Percentiles rank a stretch among this genome's conserved stretches.
phyloP scores from a whole-genome alignment of 2,113 vertebrate genomes.

The Pica pica region DNA sequence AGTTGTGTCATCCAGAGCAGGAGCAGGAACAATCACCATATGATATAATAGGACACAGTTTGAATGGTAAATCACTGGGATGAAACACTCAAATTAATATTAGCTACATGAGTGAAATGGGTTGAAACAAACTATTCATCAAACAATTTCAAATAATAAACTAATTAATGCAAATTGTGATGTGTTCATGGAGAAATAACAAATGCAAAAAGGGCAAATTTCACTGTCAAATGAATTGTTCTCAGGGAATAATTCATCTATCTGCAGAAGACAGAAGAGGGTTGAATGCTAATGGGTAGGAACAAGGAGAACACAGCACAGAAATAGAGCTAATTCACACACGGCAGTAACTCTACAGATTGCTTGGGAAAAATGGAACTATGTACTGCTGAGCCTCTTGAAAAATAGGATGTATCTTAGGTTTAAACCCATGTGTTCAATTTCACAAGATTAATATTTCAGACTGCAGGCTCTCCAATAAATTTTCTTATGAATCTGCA shows the following conservation, averaged over 20 bases:
- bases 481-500: background rate
- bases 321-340: background rate
- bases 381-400: background rate
- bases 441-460: background rate
- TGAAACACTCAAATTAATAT: constrained; percentile 45
- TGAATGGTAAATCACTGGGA: background rate
- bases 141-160: constrained; percentile 57
- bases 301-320: background rate
- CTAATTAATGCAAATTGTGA: constrained; percentile 51
- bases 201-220: constrained; percentile 43
- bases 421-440: background rate
- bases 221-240: constrained; percentile 40
- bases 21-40: background rate
- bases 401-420: background rate
- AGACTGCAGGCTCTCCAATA: background rate
- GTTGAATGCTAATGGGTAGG: background rate
- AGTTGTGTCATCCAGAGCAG: background rate
- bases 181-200: constrained; percentile 35
- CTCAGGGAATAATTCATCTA: constrained; percentile 22
- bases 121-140: constrained; percentile 46
- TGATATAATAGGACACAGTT: background rate
- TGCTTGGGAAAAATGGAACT: background rate
- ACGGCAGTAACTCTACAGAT: background rate
- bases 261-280: background rate
- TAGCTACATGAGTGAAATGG: constrained; percentile 33